Evolutionary conservation across 2,888 invertebrate genomes (phyloP).

Genomic region (Blastobasis adustella): DNA sequence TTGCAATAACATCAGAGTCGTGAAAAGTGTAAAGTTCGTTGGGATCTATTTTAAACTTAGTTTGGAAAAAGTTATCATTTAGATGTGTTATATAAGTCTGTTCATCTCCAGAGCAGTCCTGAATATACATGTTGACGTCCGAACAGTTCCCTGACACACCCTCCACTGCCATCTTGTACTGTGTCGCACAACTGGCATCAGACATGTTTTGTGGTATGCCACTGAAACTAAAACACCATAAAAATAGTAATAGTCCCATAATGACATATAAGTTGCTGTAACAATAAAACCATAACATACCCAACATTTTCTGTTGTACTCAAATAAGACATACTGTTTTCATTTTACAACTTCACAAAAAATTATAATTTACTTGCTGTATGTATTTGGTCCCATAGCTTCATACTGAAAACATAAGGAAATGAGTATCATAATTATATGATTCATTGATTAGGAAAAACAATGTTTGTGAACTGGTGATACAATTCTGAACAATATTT

Average conservation of each 20-base stretch:
- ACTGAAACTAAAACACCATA: constrained; percentile 49
- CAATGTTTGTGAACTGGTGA: constrained; percentile 39
- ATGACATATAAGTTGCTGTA: neutral
- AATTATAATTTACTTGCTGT: constrained; percentile 39
- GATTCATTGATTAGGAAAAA: constrained; percentile 21
- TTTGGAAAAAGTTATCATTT: constrained; percentile 60
- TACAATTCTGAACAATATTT: constrained; percentile 26
- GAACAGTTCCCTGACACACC: constrained; percentile 55
- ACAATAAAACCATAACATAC: constrained; percentile 30
- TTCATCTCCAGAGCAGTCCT: constrained; percentile 60
- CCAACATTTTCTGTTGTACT: constrained; percentile 72
- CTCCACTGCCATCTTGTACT: constrained; percentile 68
- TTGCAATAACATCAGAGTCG: constrained; percentile 66
- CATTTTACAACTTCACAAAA: constrained; percentile 62
- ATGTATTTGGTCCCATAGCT: constrained; percentile 55
- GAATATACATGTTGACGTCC: constrained; percentile 63
- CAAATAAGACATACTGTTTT: constrained; percentile 71
- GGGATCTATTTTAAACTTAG: constrained; percentile 69
- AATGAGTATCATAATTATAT: neutral
- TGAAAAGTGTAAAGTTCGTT: constrained; percentile 69
- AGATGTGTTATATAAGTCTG: constrained; percentile 58
- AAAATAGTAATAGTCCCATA: neutral
- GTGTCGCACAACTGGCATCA: constrained; percentile 67
- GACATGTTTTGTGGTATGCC: constrained; percentile 70
- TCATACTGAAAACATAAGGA: constrained; percentile 47